Percentiles rank a stretch among this genome's conserved stretches.
phyloP scores from a whole-genome alignment of 2,888 invertebrate species.

The Cheilosia impressa region DNA sequence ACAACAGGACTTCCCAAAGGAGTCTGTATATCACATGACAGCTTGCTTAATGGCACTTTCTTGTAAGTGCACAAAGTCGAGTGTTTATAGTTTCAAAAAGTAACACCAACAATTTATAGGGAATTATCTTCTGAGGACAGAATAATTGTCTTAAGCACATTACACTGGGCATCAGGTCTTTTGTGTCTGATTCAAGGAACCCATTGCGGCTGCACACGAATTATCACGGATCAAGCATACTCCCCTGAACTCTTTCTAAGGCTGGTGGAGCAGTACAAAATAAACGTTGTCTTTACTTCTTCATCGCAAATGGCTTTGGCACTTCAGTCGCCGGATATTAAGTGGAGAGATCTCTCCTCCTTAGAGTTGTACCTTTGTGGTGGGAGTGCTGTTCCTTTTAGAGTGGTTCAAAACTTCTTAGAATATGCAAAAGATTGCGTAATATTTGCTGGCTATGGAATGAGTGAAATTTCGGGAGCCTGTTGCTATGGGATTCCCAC shows the following conservation, averaged over 20 bases:
- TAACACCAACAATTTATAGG: constrained; percentile 21
- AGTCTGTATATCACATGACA: constrained; percentile 73
- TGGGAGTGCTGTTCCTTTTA: constrained; percentile 75
- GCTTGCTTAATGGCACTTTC: constrained; percentile 35
- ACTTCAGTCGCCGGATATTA: constrained; percentile 67
- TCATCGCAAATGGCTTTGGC: constrained; percentile 76
- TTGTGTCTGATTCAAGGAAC: constrained; percentile 63
- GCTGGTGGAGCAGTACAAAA: constrained; percentile 74
- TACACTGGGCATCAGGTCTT: constrained; percentile 77
- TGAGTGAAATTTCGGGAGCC: constrained; percentile 74
- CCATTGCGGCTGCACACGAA: constrained; percentile 60
- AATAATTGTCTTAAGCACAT: constrained; percentile 75
- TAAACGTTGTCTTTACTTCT: constrained; percentile 65
- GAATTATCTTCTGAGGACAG: constrained; percentile 41
- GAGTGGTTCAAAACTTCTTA: constrained; percentile 65
- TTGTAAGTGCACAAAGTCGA: constrained; percentile 35
- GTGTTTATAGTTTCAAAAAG: not conserved
- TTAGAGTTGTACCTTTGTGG: constrained; percentile 67
- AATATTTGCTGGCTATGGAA: constrained; percentile 75
- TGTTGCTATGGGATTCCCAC: constrained; percentile 30
- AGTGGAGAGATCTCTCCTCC: constrained; percentile 65
- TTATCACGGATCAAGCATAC: constrained; percentile 76
- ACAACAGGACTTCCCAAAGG: constrained; percentile 76
- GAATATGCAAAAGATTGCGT: constrained; percentile 54
- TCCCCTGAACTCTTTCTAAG: constrained; percentile 69